Conservation (phyloP, 2,797 vertebrate species). For the Thunnus albacares region DNA sequence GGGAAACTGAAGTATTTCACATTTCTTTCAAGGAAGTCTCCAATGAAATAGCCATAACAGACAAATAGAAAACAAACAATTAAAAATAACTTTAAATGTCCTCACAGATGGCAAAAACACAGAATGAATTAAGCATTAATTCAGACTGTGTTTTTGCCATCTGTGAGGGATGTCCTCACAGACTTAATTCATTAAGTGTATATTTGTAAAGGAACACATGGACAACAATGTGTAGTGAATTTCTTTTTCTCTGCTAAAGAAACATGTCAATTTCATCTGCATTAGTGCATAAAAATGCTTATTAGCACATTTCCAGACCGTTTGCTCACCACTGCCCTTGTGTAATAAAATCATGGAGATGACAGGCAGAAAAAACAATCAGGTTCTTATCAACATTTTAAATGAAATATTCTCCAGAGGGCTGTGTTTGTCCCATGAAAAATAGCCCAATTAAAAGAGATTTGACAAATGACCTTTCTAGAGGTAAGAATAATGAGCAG, state of each 20-base stretch:
- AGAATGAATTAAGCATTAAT: conserved; percentile 20
- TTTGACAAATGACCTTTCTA: conserved; percentile 77
- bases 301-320: conserved; percentile 33
- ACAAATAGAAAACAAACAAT: conserved; percentile 57
- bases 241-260: conserved; percentile 47
- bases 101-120: conserved; percentile 38
- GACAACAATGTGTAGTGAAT: background rate
- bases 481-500: conserved; percentile 71
- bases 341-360: conserved; percentile 44
- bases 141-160: too few relatives aligned
- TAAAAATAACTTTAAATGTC: conserved; percentile 36
- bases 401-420: conserved; percentile 69
- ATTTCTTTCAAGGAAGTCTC: conserved; percentile 63
- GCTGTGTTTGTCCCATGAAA: conserved; percentile 70
- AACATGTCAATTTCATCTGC: conserved; percentile 46
- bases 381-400: conserved; percentile 73
- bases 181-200: background rate
- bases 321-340: conserved; percentile 17
- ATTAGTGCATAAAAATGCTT: conserved; percentile 40
- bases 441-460: conserved; percentile 77
- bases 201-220: conserved; percentile 3
- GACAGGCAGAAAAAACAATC: conserved; percentile 55
- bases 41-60: conserved; percentile 52
- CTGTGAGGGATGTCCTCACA: too few relatives aligned
- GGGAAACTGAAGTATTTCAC: conserved; percentile 67